phyloP scores from a whole-genome alignment of 2,797 vertebrate genomes.

The Sorex maritimensis region DNA sequence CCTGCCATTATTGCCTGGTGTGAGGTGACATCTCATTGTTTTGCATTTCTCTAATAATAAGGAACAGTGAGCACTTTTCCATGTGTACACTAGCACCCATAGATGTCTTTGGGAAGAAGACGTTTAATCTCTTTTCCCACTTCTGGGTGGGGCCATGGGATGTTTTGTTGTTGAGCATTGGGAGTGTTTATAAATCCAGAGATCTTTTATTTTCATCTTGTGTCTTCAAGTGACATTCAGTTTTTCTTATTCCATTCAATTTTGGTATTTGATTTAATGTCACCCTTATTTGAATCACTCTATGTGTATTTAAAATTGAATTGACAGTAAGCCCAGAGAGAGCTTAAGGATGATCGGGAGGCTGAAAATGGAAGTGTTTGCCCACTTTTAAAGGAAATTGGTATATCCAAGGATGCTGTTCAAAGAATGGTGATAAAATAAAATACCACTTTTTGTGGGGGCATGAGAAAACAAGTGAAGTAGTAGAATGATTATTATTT shows the following conservation, averaged over 20 bases:
- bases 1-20: too few species aligned
- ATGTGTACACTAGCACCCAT: too few species aligned
- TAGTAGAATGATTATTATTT: background rate
- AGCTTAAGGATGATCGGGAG: constrained; percentile 45
- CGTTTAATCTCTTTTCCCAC: too few species aligned
- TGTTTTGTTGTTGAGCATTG: too few species aligned
- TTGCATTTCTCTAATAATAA: too few species aligned
- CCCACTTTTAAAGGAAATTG: background rate
- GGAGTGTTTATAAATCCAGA: too few species aligned
- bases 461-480: background rate
- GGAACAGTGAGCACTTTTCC: too few species aligned
- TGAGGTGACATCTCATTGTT: too few species aligned
- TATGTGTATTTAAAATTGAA: constrained; percentile 56
- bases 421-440: background rate
- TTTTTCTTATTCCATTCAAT: constrained; percentile 57
- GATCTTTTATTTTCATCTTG: constrained; percentile 41
- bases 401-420: background rate
- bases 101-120: too few species aligned
- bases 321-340: constrained; percentile 18
- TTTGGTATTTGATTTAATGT: constrained; percentile 21
- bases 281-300: constrained; percentile 54
- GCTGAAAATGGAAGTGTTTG: background rate
- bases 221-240: constrained; percentile 23
- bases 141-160: too few species aligned
- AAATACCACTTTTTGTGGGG: background rate